A percentile compares a stretch with the other conserved stretches of the same genome.
phyloP scores from a whole-genome alignment of 1,140 invertebrate species.

The Lanistes nyassanus region DNA sequence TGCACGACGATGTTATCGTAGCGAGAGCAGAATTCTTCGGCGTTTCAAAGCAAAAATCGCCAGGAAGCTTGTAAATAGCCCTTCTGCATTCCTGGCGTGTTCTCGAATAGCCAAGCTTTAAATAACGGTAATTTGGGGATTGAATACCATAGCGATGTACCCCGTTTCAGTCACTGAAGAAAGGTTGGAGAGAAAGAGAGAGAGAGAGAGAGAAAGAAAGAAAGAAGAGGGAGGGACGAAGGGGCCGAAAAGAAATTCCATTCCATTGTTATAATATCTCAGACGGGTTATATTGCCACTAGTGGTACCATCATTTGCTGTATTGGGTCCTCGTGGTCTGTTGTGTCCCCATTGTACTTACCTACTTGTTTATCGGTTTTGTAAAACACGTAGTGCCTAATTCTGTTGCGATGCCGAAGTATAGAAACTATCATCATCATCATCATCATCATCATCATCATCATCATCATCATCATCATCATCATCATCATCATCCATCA shows the following conservation, averaged over 20 bases:
- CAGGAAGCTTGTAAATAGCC: too few relatives aligned
- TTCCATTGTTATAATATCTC: too few relatives aligned
- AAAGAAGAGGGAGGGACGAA: neutral
- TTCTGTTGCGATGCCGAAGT: neutral
- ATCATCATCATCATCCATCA: neutral
- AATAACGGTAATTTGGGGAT: neutral
- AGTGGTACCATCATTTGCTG: too few relatives aligned
- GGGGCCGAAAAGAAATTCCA: neutral
- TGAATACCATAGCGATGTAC: neutral
- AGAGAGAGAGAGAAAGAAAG: neutral
- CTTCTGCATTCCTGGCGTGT: neutral
- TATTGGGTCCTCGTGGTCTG: too few relatives aligned
- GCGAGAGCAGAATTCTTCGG: too few relatives aligned
- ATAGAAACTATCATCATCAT: conserved; percentile 1
- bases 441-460: conserved; percentile 6
- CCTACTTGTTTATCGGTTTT: too few relatives aligned
- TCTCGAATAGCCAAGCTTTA: neutral
- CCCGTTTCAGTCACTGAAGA: neutral
- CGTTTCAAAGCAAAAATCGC: too few relatives aligned
- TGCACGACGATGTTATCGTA: too few relatives aligned
- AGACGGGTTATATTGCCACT: neutral
- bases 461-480: conserved; percentile 6
- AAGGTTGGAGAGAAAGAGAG: neutral
- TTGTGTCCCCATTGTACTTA: neutral
- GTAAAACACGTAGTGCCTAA: neutral